Conservation (phyloP, 1,140 invertebrate species). For the Sesamia nonagrioides region DNA sequence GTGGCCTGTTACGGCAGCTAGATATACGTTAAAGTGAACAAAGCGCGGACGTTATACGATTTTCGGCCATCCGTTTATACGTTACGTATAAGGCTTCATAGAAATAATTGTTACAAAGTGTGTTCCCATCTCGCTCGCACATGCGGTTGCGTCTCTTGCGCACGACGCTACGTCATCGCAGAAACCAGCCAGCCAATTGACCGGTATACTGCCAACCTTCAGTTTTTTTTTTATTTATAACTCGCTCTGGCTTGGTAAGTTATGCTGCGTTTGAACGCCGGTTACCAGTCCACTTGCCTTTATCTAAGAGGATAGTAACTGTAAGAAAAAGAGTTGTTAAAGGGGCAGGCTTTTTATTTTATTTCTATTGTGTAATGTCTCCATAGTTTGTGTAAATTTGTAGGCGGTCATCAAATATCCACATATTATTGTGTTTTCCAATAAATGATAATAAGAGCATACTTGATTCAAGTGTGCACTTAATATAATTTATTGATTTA, state of each 20-base stretch:
- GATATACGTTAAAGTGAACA: conserved; percentile 77
- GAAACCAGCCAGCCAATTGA: conserved; percentile 86
- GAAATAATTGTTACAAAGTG: conserved; percentile 77
- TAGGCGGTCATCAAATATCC: too few relatives aligned
- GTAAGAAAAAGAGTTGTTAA: not conserved
- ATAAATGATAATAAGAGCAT: too few relatives aligned
- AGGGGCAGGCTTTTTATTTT: not conserved
- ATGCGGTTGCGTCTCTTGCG: conserved; percentile 63
- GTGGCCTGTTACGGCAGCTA: conserved; percentile 72
- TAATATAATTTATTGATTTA: too few relatives aligned
- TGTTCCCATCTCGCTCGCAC: conserved; percentile 62
- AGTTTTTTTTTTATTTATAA: conserved; percentile 88
- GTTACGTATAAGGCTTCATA: conserved; percentile 82
- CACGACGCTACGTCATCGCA: conserved; percentile 81
- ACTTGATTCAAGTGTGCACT: too few relatives aligned
- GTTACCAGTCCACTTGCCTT: conserved; percentile 49
- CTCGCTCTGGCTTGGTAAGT: conserved; percentile 83
- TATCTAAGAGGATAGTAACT: conserved; percentile 28
- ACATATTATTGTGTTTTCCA: too few relatives aligned
- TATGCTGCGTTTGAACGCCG: conserved; percentile 71
- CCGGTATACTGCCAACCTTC: conserved; percentile 87
- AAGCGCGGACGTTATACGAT: conserved; percentile 82
- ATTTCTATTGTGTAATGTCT: too few relatives aligned
- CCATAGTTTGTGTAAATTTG: too few relatives aligned
- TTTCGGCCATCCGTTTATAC: conserved; percentile 83